Evolutionary conservation across 1,140 invertebrate genomes (phyloP).

Genomic region (Cotesia typhae): DNA sequence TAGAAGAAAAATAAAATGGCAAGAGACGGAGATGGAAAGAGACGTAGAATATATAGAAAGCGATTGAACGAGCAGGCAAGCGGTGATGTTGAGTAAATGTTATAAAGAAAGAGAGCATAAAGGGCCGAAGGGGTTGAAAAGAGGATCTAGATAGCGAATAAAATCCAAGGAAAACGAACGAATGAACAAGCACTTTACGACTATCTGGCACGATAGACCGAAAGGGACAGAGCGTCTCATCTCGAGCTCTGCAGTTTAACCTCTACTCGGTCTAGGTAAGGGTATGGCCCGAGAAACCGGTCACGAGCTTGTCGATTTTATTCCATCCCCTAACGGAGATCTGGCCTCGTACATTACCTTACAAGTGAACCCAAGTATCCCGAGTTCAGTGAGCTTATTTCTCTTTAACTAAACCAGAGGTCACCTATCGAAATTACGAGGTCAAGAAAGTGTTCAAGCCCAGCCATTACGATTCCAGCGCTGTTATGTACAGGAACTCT

Average conservation of each 20-base stretch:
- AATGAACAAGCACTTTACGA: slow-evolving; percentile 30
- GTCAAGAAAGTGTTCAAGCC: too few relatives aligned
- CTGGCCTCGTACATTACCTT: too few relatives aligned
- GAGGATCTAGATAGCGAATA: slow-evolving; percentile 21
- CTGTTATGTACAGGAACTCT: too few relatives aligned
- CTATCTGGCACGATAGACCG: slow-evolving; percentile 28
- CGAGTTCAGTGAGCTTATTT: too few relatives aligned
- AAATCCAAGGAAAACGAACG: slow-evolving; percentile 11
- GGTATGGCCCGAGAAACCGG: slow-evolving; percentile 15
- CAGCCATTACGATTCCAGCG: too few relatives aligned
- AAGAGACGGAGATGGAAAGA: slow-evolving; percentile 23
- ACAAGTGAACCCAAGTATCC: too few relatives aligned
- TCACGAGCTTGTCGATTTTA: slow-evolving; percentile 23
- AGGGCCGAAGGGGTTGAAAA: slow-evolving; percentile 9
- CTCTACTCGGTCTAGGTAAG: too few relatives aligned
- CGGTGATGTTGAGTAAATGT: too few relatives aligned
- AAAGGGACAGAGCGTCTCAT: slow-evolving; percentile 15
- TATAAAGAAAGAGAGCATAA: slow-evolving; percentile 1
- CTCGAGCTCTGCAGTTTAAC: not conserved
- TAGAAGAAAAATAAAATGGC: slow-evolving; percentile 18
- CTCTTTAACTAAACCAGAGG: too few relatives aligned
- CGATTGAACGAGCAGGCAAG: too few relatives aligned
- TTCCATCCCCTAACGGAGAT: not conserved
- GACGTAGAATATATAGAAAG: not conserved
- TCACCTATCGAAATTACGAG: too few relatives aligned